Evolutionary conservation across 2,113 vertebrate species (phyloP).

Genomic region (Onychostoma macrolepis): DNA sequence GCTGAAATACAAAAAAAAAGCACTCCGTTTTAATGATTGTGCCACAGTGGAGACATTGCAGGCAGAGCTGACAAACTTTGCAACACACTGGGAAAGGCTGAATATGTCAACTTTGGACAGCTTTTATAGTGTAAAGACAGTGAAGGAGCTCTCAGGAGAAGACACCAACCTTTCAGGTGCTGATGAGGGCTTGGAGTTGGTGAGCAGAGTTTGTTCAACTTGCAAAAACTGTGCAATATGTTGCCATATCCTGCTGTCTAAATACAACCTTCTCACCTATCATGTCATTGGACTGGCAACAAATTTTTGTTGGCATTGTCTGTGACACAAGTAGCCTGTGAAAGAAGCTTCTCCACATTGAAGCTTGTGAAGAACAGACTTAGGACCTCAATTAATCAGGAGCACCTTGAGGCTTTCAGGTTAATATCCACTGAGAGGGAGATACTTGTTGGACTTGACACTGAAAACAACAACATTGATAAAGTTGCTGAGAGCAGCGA

Average conservation of each 20-base stretch:
- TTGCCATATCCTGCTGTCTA: not conserved
- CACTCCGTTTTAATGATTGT: not conserved
- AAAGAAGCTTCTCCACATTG: not conserved
- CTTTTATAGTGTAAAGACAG: conserved; percentile 11
- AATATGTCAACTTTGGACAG: not conserved
- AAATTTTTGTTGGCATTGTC: not conserved
- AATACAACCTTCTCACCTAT: not conserved
- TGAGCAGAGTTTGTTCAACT: not conserved
- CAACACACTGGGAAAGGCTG: not conserved
- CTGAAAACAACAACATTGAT: too few species aligned
- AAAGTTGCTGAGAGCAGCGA: too few species aligned
- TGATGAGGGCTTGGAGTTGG: not conserved
- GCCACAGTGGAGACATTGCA: not conserved
- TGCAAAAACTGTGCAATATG: not conserved
- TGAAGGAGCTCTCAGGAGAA: conserved; percentile 24
- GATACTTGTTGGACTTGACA: not conserved
- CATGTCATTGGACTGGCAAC: not conserved
- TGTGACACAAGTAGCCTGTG: not conserved
- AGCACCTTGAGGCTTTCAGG: not conserved
- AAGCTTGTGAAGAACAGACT: not conserved
- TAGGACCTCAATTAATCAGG: not conserved
- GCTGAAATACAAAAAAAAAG: not conserved
- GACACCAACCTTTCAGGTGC: not conserved
- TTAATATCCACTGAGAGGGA: not conserved
- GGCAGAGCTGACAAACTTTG: not conserved